Evolutionary conservation across 1,140 invertebrate species (phyloP).

Genomic region (Tyrophagus putrescentiae): DNA sequence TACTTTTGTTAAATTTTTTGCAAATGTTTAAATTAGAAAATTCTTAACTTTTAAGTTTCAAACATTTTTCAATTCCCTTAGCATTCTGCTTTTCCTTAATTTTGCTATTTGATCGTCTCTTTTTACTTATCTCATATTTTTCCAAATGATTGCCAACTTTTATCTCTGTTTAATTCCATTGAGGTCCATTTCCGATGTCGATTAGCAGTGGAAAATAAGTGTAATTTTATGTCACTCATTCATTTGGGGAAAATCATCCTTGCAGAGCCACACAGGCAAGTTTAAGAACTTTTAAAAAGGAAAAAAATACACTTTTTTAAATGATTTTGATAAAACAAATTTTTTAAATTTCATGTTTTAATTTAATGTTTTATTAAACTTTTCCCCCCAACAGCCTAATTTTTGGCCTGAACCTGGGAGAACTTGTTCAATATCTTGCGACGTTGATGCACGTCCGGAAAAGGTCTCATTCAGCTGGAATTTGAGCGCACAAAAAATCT

Average conservation of each 20-base stretch:
- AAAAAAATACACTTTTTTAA: constrained; percentile 15
- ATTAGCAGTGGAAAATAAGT: constrained; percentile 3
- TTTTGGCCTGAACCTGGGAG: constrained; percentile 73
- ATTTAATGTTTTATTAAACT: not conserved
- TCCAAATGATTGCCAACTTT: constrained; percentile 68
- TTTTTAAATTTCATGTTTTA: not conserved
- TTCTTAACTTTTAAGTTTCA: not conserved
- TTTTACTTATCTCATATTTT: constrained; percentile 72
- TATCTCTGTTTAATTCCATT: constrained; percentile 68
- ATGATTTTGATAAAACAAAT: not conserved
- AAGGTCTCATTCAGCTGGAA: constrained; percentile 21
- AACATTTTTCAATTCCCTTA: not conserved
- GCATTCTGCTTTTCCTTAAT: not conserved
- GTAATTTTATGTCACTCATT: no score
- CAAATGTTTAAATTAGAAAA: not conserved
- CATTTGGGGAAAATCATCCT: not conserved
- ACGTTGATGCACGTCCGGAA: constrained; percentile 73
- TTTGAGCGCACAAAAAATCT: constrained; percentile 15
- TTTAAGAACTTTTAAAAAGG: constrained; percentile 4
- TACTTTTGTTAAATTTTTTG: no score
- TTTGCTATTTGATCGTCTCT: constrained; percentile 54
- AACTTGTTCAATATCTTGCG: constrained; percentile 68
- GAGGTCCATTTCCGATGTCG: constrained; percentile 18
- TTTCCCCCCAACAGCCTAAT: constrained; percentile 41
- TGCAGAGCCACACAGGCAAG: no score